Conservation (phyloP, 2,888 invertebrate species). For the Chorisops tibialis region DNA sequence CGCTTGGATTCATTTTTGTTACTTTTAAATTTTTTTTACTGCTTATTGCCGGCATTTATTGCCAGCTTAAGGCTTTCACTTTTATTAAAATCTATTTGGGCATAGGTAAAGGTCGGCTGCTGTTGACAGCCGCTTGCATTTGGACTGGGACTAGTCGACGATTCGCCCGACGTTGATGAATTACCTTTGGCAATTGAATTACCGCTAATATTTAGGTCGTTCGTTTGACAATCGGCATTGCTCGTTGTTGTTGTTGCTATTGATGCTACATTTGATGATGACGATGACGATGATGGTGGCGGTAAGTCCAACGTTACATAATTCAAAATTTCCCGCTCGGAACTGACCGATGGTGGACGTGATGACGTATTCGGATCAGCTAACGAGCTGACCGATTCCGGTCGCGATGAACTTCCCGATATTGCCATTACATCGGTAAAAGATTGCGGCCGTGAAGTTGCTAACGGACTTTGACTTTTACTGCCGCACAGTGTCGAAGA, state of each 20-base stretch:
- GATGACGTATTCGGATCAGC: constrained; percentile 36
- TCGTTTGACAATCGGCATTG: constrained; percentile 37
- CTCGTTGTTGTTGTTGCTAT: constrained; percentile 39
- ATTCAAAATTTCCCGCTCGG: constrained; percentile 57
- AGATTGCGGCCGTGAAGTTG: constrained; percentile 34
- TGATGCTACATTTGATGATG: constrained; percentile 4
- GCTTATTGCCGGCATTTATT: constrained; percentile 30
- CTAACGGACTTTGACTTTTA: constrained; percentile 36
- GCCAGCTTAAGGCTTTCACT: constrained; percentile 54
- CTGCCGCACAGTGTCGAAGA: constrained; percentile 37
- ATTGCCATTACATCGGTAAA: constrained; percentile 29
- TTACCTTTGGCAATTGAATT: constrained; percentile 37
- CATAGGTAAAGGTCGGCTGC: constrained; percentile 62
- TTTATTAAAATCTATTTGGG: constrained; percentile 76
- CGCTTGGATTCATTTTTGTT: neutral
- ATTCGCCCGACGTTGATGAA: constrained; percentile 39
- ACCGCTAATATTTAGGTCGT: constrained; percentile 36
- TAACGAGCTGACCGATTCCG: constrained; percentile 40
- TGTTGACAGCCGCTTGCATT: constrained; percentile 41
- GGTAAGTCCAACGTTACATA: constrained; percentile 66
- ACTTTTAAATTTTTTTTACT: neutral
- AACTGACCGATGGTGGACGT: constrained; percentile 45
- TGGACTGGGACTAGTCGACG: constrained; percentile 42
- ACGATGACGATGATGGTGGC: constrained; percentile 35
- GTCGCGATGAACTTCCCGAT: constrained; percentile 35